Evolutionary conservation across 2,888 invertebrate species (phyloP).

Genomic region (Amaurobius ferox): DNA sequence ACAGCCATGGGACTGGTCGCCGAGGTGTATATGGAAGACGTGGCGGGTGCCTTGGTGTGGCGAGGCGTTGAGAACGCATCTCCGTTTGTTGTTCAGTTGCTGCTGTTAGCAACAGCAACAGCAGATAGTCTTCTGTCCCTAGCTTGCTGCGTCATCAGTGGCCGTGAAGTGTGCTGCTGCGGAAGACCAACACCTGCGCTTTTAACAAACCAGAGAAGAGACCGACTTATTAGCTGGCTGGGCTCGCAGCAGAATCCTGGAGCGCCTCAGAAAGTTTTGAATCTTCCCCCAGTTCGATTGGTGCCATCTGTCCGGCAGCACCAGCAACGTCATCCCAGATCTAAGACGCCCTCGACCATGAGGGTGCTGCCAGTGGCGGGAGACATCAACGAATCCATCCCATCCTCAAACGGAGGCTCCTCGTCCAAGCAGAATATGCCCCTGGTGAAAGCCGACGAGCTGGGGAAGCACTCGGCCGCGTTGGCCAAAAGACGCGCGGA

Average conservation of each 20-base stretch:
- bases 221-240: slow-evolving; percentile 63
- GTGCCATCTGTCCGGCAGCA: slow-evolving; percentile 49
- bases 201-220: slow-evolving; percentile 30
- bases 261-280: slow-evolving; percentile 42
- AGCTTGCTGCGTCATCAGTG: slow-evolving; percentile 68
- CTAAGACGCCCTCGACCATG: slow-evolving; percentile 47
- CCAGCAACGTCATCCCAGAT: not conserved
- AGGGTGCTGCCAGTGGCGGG: slow-evolving; percentile 9
- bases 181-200: slow-evolving; percentile 60
- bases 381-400: slow-evolving; percentile 41
- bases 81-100: slow-evolving; percentile 56
- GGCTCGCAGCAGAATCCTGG: slow-evolving; percentile 58
- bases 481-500: slow-evolving; percentile 11
- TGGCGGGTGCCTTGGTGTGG: slow-evolving; percentile 64
- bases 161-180: slow-evolving; percentile 67
- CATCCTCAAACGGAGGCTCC: slow-evolving; percentile 48
- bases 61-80: slow-evolving; percentile 62
- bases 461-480: slow-evolving; percentile 22
- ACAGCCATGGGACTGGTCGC: slow-evolving; percentile 70
- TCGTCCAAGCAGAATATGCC: slow-evolving; percentile 51
- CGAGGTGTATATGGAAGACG: slow-evolving; percentile 69
- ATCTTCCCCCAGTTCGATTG: slow-evolving; percentile 46
- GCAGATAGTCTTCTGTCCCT: slow-evolving; percentile 62
- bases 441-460: slow-evolving; percentile 60
- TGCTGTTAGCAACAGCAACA: slow-evolving; percentile 60